phyloP scores from a whole-genome alignment of 2,797 vertebrate genomes.

The Gymnopithys bicolor region DNA sequence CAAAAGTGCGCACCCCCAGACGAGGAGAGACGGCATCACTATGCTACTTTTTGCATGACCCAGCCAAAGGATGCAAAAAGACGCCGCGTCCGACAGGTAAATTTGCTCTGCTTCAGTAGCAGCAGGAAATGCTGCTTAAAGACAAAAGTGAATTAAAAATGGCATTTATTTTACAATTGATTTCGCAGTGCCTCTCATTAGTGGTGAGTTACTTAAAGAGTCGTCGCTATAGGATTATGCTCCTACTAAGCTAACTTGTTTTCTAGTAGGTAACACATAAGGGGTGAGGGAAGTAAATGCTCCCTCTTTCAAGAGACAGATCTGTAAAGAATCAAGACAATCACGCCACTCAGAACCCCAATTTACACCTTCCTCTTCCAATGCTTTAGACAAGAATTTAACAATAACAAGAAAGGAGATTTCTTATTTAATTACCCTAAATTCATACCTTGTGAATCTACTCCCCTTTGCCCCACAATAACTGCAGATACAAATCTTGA shows the following conservation, averaged over 20 bases:
- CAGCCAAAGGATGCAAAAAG: neutral
- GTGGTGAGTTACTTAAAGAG: neutral
- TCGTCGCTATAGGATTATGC: neutral
- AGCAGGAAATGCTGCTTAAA: neutral
- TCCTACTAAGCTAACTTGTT: neutral
- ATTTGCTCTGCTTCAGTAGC: neutral
- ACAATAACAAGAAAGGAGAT: neutral
- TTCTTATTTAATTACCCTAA: neutral
- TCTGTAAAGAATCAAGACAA: neutral
- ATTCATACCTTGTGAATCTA: neutral
- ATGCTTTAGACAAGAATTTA: neutral
- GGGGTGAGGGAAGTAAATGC: neutral
- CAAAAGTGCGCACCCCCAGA: accelerated
- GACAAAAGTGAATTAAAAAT: neutral
- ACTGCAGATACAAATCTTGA: neutral
- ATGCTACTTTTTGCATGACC: accelerated
- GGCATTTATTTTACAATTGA: neutral
- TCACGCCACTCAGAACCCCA: neutral
- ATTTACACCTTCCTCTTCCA: neutral
- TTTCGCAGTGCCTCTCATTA: neutral
- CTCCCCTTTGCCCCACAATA: neutral
- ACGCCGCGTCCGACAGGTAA: accelerated
- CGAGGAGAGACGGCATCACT: neutral
- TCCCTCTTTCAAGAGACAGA: neutral
- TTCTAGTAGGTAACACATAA: neutral